A percentile compares a stretch with the other conserved stretches of the same genome.
phyloP scores from a whole-genome alignment of 2,888 invertebrate genomes.

The Choreutis nemorana region DNA sequence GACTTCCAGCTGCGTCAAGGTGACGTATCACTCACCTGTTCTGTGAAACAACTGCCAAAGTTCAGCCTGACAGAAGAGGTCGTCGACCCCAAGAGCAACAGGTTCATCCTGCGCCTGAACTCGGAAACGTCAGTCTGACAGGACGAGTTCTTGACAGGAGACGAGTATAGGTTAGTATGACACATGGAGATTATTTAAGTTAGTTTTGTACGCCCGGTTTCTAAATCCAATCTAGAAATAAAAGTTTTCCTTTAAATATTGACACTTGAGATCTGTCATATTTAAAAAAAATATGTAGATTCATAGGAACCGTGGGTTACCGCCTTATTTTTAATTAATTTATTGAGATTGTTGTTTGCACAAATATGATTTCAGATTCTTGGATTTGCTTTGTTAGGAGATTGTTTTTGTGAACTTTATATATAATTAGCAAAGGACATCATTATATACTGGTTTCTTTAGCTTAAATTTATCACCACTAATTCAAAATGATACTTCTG shows the following conservation, averaged over 20 bases:
- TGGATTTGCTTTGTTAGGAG: background rate
- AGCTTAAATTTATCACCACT: too few relatives aligned
- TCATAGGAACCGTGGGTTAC: too few relatives aligned
- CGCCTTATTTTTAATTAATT: too few relatives aligned
- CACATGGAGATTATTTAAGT: constrained; percentile 32
- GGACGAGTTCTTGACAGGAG: constrained; percentile 29
- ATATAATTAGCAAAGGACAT: too few relatives aligned
- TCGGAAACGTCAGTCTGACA: constrained; percentile 97
- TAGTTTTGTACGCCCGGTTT: constrained; percentile 7
- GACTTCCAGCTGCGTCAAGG: constrained; percentile 93
- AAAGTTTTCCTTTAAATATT: too few relatives aligned
- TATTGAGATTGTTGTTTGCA: too few relatives aligned
- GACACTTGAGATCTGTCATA: too few relatives aligned
- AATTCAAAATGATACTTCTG: too few relatives aligned
- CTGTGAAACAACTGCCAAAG: constrained; percentile 87
- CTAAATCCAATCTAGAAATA: too few relatives aligned
- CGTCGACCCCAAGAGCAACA: constrained; percentile 94
- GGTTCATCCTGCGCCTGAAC: constrained; percentile 92
- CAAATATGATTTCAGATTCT: background rate
- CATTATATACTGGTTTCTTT: too few relatives aligned
- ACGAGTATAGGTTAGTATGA: constrained; percentile 48
- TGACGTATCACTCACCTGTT: constrained; percentile 90
- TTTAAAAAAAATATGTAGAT: too few relatives aligned
- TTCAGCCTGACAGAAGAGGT: constrained; percentile 96
- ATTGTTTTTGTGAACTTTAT: too few relatives aligned